Evolutionary conservation across 2,113 vertebrate genomes (phyloP), one percentile per base, ranked within the genome.

Genomic region (Colistium nudipinnis): DNA sequence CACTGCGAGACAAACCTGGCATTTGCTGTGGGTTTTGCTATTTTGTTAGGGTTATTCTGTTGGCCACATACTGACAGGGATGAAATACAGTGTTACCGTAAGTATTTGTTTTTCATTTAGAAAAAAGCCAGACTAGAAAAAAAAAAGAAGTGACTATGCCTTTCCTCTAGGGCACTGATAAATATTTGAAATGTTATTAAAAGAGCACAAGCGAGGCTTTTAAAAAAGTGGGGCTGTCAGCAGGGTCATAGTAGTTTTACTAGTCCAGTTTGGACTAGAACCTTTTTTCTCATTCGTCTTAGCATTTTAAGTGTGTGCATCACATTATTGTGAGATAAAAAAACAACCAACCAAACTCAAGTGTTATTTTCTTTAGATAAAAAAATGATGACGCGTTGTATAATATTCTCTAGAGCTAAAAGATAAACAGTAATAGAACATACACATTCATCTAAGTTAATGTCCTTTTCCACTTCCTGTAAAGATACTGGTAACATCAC

Each of bases 41-140:
- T 59, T 75, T 62, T 74, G 25, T 63, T 71, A 22, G 30, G 43
- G 14, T 36, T 8, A 4, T 39, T 60, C 56, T 43, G 38, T 60
- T 47, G 22, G 19, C 22, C 14, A 49, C 19, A 55, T 54, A 35
- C 51, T 44, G 14, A 44, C 56, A 44, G 28, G 25, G 13, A 55
- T 28, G 33, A 33, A n/a, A 31, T 33, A 36, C 6, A 36, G 3
- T 20, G 9, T 7, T 36, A 5, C 13, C 25, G 17, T 28, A 3
- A n/a, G n/a, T n/a, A n/a, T n/a, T 24, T 38, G 6, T 43, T 57
- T 52, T 54, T 16, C n/a, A 1, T 44, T 24, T 36, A 48, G 4
- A 54, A 48, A 54, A 14, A 61, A 27, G 12, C 36, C 7, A 35
- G 25, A 53, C 19, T 31, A 8, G 35, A 52, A 70, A 2, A 24